A percentile compares a stretch with the other conserved stretches of the same genome.
Conservation (phyloP, 2,797 vertebrate species). For the Gymnothorax javanicus region DNA sequence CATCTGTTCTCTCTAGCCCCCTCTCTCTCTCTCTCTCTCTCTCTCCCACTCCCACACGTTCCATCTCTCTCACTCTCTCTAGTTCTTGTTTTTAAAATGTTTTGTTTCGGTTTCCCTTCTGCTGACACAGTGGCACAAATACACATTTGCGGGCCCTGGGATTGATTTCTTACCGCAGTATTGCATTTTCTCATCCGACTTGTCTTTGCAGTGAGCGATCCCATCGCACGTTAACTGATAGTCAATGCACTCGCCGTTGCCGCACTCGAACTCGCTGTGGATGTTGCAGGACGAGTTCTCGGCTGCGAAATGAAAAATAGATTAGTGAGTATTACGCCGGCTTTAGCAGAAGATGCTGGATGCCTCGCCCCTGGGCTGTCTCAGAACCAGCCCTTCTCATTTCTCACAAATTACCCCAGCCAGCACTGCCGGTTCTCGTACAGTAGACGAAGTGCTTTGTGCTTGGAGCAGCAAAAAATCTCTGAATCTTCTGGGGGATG, state of each 20-base stretch:
- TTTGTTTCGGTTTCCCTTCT: slow-evolving; percentile 26
- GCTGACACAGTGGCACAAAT: slow-evolving; percentile 26
- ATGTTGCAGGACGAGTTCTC: slow-evolving; percentile 94
- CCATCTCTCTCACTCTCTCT: not conserved
- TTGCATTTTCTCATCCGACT: slow-evolving; percentile 95
- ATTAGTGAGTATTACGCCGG: slow-evolving; percentile 18
- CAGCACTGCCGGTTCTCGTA: not conserved
- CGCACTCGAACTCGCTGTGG: slow-evolving; percentile 93
- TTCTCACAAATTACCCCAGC: slow-evolving; percentile 12
- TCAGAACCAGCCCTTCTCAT: not conserved
- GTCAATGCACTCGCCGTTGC: slow-evolving; percentile 93
- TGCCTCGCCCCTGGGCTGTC: not conserved
- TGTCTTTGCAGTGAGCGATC: slow-evolving; percentile 93
- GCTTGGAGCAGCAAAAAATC: slow-evolving; percentile 26
- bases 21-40: no score
- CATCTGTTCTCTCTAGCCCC: no score
- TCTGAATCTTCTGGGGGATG: slow-evolving; percentile 22
- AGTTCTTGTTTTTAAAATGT: not conserved
- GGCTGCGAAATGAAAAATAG: slow-evolving; percentile 69
- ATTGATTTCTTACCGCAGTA: slow-evolving; percentile 87
- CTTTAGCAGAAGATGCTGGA: not conserved
- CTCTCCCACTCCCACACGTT: no score
- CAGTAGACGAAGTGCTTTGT: slow-evolving; percentile 12
- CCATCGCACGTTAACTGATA: slow-evolving; percentile 94
- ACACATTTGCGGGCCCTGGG: slow-evolving; percentile 15